A percentile compares a stretch with the other conserved stretches of the same genome.
phyloP scores from a whole-genome alignment of 2,113 vertebrate genomes.

The Loxodonta africana region DNA sequence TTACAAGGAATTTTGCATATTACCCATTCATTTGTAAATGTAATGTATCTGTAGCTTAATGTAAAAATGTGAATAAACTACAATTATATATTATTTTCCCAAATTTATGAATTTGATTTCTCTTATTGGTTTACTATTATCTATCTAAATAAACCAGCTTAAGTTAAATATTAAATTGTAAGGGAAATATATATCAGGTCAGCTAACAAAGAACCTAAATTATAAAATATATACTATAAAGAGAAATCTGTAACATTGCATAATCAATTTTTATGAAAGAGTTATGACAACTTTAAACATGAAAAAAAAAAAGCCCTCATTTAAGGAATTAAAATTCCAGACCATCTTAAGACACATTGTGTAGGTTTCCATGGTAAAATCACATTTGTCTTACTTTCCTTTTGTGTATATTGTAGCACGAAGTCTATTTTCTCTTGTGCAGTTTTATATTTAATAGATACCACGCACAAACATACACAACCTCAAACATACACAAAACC shows the following conservation, averaged over 20 bases:
- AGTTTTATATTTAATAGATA: constrained; percentile 11
- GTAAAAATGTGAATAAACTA: constrained; percentile 46
- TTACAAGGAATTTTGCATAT: constrained; percentile 51
- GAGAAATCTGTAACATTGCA: constrained; percentile 1
- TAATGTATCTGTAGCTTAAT: constrained; percentile 55
- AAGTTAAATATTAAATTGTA: constrained; percentile 54
- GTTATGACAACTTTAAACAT: constrained; percentile 50
- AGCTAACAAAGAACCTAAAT: constrained; percentile 54
- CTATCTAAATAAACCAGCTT: constrained; percentile 47
- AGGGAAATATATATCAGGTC: constrained; percentile 23
- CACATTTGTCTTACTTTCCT: constrained; percentile 46
- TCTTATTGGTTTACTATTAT: constrained; percentile 59
- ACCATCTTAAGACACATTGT: constrained; percentile 23
- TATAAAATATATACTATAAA: constrained; percentile 9
- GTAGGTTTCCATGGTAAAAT: constrained; percentile 43
- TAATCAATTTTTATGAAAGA: constrained; percentile 44
- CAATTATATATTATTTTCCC: constrained; percentile 47
- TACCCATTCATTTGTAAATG: constrained; percentile 44
- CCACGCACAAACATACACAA: neutral
- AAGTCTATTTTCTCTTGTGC: constrained; percentile 38
- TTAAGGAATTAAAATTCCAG: constrained; percentile 67
- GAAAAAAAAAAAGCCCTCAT: constrained; percentile 16
- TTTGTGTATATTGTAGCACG: constrained; percentile 26
- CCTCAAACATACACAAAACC: neutral
- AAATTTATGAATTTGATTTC: constrained; percentile 60